Base-by-base conservation (phyloP, 2,888 invertebrate genomes). In the Rhagium mordax region DNA sequence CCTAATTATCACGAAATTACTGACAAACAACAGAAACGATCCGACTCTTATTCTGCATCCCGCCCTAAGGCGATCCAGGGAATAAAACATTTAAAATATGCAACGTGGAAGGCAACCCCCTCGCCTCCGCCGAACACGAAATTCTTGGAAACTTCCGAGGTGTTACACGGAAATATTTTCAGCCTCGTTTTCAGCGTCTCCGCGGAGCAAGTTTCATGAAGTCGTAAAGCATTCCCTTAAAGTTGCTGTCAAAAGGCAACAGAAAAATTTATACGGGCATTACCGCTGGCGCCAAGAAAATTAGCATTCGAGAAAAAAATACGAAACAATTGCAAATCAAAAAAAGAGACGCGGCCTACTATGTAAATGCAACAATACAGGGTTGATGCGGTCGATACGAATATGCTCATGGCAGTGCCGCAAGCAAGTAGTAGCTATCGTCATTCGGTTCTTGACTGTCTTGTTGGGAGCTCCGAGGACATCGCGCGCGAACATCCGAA, bases 321-420 rank as follows among this genome's bases (percentile, higher is more conserved):
- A 64, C 72, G 60, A 69, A 71, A 71, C 73, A 60, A 53, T 69
- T 70, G 61, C 59, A 59, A 67, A 74, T 61, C 72, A 72, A 72
- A 71, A 67, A 67, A 59, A 71, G 66, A 73, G 76, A 75, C 76
- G 71, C 79, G 74, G 76, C 78, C 77, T 74, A 69, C 79, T 81
- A 82, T 82, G 81, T 82, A 82, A 82, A 82, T 82, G 81, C 78
- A 81, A 81, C 80, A 80, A 81, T 80, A 82, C 80, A 78, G 81
- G 82, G 82, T 81, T 81, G 81, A 77, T 78, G 79, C 81, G 83
- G 83, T 83, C 83, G 83, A 83, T 83, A 83, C 81, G 81, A 80
- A 80, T 79, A 81, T 78, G 83, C 83, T 83, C 79, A 78, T 81
- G 82, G 84, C 82, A 76, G 80, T 83, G 84, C 84, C 84, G 83